A percentile compares a stretch with the other conserved stretches of the same genome.
Conservation (phyloP, 2,888 invertebrate genomes). For the Drosophila atripex region DNA sequence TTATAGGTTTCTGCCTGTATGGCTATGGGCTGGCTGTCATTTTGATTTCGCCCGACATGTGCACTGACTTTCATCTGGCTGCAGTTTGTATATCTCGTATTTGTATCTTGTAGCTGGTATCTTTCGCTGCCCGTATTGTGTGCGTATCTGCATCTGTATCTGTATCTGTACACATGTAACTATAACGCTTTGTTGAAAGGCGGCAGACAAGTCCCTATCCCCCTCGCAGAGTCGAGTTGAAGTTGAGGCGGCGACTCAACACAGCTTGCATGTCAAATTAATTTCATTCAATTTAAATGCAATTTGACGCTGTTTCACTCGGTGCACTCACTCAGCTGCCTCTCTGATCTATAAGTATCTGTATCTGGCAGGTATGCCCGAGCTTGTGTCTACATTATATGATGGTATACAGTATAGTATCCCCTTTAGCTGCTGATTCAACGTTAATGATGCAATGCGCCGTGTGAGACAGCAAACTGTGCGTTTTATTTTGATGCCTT, state of each 20-base stretch:
- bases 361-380: constrained; percentile 54
- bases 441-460: constrained; percentile 70
- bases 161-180: constrained; percentile 58
- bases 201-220: constrained; percentile 21
- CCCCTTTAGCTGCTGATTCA: constrained; percentile 42
- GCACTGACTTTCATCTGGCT: constrained; percentile 64
- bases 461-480: constrained; percentile 63
- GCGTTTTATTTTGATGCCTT: constrained; percentile 71
- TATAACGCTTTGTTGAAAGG: constrained; percentile 70
- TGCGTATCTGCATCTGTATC: constrained; percentile 22
- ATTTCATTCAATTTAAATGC: constrained; percentile 78
- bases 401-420: constrained; percentile 10
- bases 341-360: constrained; percentile 38
- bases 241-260: constrained; percentile 51
- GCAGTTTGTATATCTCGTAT: constrained; percentile 39
- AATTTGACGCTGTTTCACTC: constrained; percentile 73
- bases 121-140: constrained; percentile 22
- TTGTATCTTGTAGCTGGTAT: constrained; percentile 43
- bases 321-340: constrained; percentile 41
- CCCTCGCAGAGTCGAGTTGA: constrained; percentile 3
- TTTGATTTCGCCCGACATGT: constrained; percentile 71
- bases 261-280: constrained; percentile 75
- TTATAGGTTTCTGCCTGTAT: constrained; percentile 20
- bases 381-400: background rate
- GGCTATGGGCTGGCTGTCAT: constrained; percentile 58